Base-by-base conservation (phyloP, 1,140 invertebrate genomes). In the Notospermus geniculatus region DNA sequence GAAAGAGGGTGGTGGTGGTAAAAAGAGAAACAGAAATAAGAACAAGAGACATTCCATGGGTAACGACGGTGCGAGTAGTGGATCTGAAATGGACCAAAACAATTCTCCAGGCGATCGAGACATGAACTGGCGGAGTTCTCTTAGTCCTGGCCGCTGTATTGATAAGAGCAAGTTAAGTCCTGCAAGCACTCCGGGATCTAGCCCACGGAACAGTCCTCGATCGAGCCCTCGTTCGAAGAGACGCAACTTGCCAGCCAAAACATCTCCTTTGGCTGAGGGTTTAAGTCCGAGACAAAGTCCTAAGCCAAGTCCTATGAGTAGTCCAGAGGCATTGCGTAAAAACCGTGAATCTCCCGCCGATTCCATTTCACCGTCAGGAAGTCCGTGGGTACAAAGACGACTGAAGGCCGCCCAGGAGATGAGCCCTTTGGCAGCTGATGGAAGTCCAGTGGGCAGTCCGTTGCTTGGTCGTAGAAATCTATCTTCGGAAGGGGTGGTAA, bases 401-500 rank as follows among this genome's bases (percentile, higher is more conserved):
- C 67, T 84, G 54, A 73, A 77, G 50, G 78, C 79, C 32, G 71
- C 73, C 32, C 72, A 71, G 53, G 73, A 76, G 54, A 67, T 64
- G n/a, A 68, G 71, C 54, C 71, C 70, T 11, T 50, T 70, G 9
- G 56, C 56, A 15, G 56, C 60, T 30, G 57, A 46, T 46, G 36
- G 52, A 22, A 71, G 68, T 60, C 71, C 70, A 15, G 32, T 57
- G 23, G 70, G 62, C 60, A 75, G 72, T 58, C 72, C 71, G n/a
- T 57, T 63, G 53, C 54, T 66, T 11, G 69, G 64, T 36, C 61
- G 71, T 62, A 65, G 70, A 19, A 68, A 66, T 32, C 43, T 69
- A 41, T 72, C 77, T 56, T 69, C 73, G 19, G 88, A 88, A 53
- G 88, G 88, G 65, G 84, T 90, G 17, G 83, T 91, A n/a, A 85